Evolutionary conservation across 2,888 invertebrate genomes (phyloP), one percentile per base, ranked within the genome.

Genomic region (Steromphala cineraria): DNA sequence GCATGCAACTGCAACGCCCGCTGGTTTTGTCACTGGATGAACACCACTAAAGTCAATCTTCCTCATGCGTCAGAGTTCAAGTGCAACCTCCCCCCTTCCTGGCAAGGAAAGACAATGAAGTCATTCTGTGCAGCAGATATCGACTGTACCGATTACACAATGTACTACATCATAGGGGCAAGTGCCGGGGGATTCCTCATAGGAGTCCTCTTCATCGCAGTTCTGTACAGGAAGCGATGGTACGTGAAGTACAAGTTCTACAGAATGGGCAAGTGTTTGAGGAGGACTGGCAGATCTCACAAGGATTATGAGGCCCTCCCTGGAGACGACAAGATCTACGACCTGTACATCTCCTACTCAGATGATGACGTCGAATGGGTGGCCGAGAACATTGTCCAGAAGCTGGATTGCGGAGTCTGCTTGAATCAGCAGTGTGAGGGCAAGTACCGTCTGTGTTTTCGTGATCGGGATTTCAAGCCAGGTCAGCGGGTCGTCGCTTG

Each of bases 21-120:
- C 94, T 97, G 97, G 92, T 95, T 97, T 75, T 97, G 98, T 97
- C 96, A 96, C 94, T 98, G 98, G 98, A 95, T 98, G 95, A 97
- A 91, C 96, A 97, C 93, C 97, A 98, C 94, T 95, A 80, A 81
- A 0, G 77, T 88, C 0, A 55, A 21, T 0, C 17, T 90, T 28
- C 67, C 82, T 1, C 79, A 83, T 5, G 67, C 77, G n/a, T 75
- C 78, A 7, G 74, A 78, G 2, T 89, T 88, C 67, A 82, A 71
- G 0, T 90, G 90, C 71, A 87, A 87, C 53, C 83, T 86, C 0
- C 90, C 90, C 2, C 56, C 79, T 10, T 74, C 78, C 0, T 89
- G 89, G 88, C 82, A 82, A 8, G 87, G 87, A 2, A 88, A 83
- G 55, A 74, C 62, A 4, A 78, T 90, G 19, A 78, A 88, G 8